Conservation (phyloP, 2,797 vertebrate genomes). For the Sebastolobus altivelis region DNA sequence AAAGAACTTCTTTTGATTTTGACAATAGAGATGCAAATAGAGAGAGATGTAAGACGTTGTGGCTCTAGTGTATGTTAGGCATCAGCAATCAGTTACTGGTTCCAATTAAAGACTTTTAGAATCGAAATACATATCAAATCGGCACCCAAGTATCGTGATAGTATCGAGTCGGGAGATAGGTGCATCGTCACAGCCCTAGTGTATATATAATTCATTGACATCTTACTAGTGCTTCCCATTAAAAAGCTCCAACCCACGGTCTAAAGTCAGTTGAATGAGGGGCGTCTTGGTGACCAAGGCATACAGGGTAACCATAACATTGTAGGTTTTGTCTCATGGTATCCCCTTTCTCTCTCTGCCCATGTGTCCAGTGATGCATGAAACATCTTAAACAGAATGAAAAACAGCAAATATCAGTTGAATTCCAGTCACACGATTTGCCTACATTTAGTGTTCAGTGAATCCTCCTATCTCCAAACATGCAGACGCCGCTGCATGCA, state of each 20-base stretch:
- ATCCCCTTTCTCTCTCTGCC: background rate
- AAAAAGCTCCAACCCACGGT: background rate
- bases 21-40: conserved; percentile 6
- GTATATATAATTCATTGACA: background rate
- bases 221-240: background rate
- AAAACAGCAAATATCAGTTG: background rate
- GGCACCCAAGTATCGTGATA: no score
- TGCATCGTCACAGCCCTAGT: background rate
- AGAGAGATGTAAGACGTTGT: background rate
- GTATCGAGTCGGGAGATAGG: no score
- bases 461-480: conserved; percentile 56
- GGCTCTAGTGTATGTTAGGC: background rate
- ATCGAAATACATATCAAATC: no score
- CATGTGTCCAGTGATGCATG: background rate
- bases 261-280: background rate
- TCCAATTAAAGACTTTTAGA: no score
- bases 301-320: no score
- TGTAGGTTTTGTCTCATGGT: background rate
- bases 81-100: background rate
- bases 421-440: conserved; percentile 18
- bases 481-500: conserved; percentile 31
- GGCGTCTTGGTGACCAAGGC: background rate
- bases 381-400: background rate
- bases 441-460: conserved; percentile 7
- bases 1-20: background rate